A percentile compares a stretch with the other conserved stretches of the same genome.
Conservation (phyloP, 1,140 invertebrate genomes). For the Zeugodacus cucurbitae region DNA sequence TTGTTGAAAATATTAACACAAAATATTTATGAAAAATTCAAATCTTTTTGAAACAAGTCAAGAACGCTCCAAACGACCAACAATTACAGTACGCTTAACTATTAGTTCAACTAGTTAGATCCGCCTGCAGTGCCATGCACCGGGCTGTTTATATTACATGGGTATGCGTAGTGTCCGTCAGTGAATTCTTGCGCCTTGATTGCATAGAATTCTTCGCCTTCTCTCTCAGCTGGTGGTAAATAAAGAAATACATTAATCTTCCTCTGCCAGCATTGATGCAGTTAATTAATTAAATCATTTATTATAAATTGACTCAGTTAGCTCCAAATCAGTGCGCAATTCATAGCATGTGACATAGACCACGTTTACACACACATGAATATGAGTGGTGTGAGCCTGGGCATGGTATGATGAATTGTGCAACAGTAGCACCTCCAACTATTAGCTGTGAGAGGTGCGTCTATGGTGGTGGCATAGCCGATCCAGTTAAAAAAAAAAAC, state of each 20-base stretch:
- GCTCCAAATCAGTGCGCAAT: background rate
- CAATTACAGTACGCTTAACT: no score
- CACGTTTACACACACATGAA: background rate
- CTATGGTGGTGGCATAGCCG: background rate
- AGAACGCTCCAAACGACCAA: no score
- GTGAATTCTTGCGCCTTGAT: background rate
- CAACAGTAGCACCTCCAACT: background rate
- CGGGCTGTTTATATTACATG: no score
- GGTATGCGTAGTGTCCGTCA: background rate
- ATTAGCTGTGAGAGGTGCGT: no score
- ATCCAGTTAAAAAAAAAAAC: no score
- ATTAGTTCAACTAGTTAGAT: background rate
- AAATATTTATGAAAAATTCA: no score
- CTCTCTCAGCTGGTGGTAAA: no score
- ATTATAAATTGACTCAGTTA: slow-evolving; percentile 1
- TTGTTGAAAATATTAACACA: background rate
- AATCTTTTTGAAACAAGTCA: no score
- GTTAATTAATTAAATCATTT: slow-evolving; percentile 21
- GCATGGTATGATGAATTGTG: background rate
- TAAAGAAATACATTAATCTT: background rate
- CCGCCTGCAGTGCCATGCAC: background rate
- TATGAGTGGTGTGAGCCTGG: background rate
- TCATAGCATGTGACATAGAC: background rate
- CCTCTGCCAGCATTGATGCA: background rate
- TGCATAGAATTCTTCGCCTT: background rate